Evolutionary conservation across 2,888 invertebrate species (phyloP).

Genomic region (Cheilosia grossa): DNA sequence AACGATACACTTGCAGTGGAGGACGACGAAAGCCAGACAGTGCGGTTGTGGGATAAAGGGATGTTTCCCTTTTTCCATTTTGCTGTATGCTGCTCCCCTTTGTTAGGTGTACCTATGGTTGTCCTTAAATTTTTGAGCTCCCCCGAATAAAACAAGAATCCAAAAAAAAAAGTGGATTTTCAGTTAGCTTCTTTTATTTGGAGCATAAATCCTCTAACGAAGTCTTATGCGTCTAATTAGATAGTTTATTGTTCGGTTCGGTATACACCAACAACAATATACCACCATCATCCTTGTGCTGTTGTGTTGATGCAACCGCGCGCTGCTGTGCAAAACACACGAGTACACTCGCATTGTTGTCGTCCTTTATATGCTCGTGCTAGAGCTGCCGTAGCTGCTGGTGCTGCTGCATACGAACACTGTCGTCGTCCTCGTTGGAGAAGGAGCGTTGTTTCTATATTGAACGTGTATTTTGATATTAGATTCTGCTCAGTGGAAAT

Average conservation of each 20-base stretch:
- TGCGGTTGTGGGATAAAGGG: constrained; percentile 62
- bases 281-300: constrained; percentile 13
- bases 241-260: constrained; percentile 71
- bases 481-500: constrained; percentile 75
- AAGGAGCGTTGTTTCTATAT: constrained; percentile 66
- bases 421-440: constrained; percentile 36
- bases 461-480: constrained; percentile 73
- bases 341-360: constrained; percentile 66
- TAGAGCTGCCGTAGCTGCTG: constrained; percentile 12
- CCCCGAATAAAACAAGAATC: background rate
- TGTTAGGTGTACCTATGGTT: constrained; percentile 31
- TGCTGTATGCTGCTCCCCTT: constrained; percentile 41
- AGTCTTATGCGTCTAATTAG: constrained; percentile 74
- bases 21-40: constrained; percentile 65
- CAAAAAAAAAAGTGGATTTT: constrained; percentile 28
- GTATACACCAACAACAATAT: constrained; percentile 20
- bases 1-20: constrained; percentile 57
- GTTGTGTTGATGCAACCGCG: constrained; percentile 23
- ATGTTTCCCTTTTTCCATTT: constrained; percentile 27
- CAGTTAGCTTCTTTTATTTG: constrained; percentile 55
- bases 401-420: constrained; percentile 64
- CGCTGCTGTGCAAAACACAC: constrained; percentile 52
- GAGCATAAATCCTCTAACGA: constrained; percentile 67
- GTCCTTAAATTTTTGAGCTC: constrained; percentile 36
- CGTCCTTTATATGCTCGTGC: constrained; percentile 62